Evolutionary conservation across 2,797 vertebrate species (phyloP).

Genomic region (Xenops minutus): DNA sequence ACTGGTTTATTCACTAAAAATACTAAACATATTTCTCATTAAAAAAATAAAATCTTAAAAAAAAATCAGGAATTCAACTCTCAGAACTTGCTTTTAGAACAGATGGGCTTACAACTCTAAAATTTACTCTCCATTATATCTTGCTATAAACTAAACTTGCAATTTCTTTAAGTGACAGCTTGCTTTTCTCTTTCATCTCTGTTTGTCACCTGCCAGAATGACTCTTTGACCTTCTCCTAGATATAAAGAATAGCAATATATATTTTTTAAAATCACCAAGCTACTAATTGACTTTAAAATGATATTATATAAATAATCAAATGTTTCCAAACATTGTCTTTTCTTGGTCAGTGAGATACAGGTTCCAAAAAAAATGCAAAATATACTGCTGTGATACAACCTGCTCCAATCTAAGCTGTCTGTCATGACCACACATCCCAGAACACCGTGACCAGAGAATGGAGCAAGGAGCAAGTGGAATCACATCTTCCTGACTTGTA

Average conservation of each 20-base stretch:
- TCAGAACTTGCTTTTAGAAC: not conserved
- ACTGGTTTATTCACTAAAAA: not conserved
- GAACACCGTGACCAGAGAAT: not conserved
- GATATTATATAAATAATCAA: not conserved
- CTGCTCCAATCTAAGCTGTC: accelerated
- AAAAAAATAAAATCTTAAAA: not conserved
- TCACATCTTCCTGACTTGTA: not conserved
- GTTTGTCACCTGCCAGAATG: not conserved
- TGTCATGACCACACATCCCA: not conserved
- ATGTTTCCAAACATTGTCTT: not conserved
- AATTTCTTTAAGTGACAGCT: not conserved
- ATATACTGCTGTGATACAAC: not conserved
- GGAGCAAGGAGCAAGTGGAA: not conserved
- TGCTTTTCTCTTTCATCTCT: not conserved
- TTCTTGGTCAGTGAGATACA: not conserved
- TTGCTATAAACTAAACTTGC: not conserved
- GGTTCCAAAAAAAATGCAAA: not conserved
- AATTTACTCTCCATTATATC: not conserved
- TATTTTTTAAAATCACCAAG: not conserved
- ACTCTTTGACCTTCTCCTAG: not conserved
- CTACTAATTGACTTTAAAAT: not conserved
- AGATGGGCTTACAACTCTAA: not conserved
- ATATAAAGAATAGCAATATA: not conserved
- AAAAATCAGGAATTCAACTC: not conserved
- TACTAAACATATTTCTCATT: not conserved